Base-by-base conservation (phyloP, 2,888 invertebrate species). In the Erannis defoliaria region DNA sequence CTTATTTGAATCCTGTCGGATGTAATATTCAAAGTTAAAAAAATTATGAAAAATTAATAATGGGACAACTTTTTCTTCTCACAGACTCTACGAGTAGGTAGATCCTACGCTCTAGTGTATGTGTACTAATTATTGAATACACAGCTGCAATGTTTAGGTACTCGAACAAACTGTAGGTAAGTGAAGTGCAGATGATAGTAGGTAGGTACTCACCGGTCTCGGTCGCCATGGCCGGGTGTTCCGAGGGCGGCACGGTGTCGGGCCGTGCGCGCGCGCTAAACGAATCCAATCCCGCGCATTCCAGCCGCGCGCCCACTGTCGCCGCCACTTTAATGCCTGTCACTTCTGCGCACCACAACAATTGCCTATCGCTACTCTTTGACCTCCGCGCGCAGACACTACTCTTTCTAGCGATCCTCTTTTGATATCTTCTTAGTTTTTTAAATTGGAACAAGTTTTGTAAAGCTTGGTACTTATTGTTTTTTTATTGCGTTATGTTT, bases 201-300 rank as follows among this genome's bases (percentile, higher is more conserved):
- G n/a, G 66, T 66, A 86, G n/a, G 66, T 66, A 86, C 90, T 89
- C 71, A 93, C 93, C 91, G 72, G 93, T 88, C 62, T 93, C 93
- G 86, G 92, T 90, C 82, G 93, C 92, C 93, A 93, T 93, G 88
- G 90, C 88, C 81, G 90, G 85, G 76, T 85, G 91, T 74, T 90
- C 90, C 64, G 91, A 89, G 84, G 93, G 93, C 89, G 93, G 91
- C 93, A 92, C 90, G 85, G 81, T 76, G 81, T 86, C 89, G 81
- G 88, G 85, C 84, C 90, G 91, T 85, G 87, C 85, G 85, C 89
- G 90, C 83, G 87, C 87, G 88, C 89, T 88, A 85, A 76, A 86
- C 83, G 86, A 72, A 74, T 90, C 90, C 86, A 87, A 89, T 88
- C 91, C 89, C 77, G 90, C 90, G 90, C 92, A 91, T 90, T 88